Evolutionary conservation across 1,140 invertebrate genomes (phyloP).

Genomic region (Anastatus disparis): DNA sequence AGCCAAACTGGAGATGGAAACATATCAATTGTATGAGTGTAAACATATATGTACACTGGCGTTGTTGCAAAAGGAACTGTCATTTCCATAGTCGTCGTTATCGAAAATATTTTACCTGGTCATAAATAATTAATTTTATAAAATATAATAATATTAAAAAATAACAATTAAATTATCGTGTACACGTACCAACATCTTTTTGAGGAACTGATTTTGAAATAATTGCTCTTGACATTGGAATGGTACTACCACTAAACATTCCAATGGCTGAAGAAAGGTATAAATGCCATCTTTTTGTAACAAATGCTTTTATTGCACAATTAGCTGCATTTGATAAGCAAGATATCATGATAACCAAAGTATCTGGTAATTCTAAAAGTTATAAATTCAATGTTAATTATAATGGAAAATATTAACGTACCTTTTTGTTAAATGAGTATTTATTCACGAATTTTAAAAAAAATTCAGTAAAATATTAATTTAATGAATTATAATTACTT

Average conservation of each 20-base stretch:
- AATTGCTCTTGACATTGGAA: conserved; percentile 73
- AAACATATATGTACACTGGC: conserved; percentile 72
- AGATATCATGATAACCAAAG: conserved; percentile 13
- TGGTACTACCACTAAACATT: conserved; percentile 68
- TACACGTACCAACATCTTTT: conserved; percentile 73
- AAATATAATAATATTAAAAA: neutral
- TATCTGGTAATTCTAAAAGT: conserved; percentile 48
- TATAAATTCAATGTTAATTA: conserved; percentile 20
- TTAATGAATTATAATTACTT: conserved; percentile 21
- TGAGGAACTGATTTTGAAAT: conserved; percentile 74
- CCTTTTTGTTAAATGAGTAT: too few species aligned
- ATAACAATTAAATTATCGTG: neutral
- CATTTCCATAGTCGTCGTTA: conserved; percentile 73
- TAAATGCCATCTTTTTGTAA: conserved; percentile 72
- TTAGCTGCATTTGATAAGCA: conserved; percentile 20
- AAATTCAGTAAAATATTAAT: neutral
- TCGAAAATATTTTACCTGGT: conserved; percentile 71
- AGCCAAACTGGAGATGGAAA: conserved; percentile 61
- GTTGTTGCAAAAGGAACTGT: conserved; percentile 71
- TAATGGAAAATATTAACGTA: conserved; percentile 3
- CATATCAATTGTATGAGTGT: conserved; percentile 57
- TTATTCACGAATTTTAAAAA: conserved; percentile 29
- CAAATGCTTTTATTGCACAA: conserved; percentile 62
- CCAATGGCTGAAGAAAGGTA: conserved; percentile 69
- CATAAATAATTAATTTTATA: neutral